These are phyloP conservation scores for Podarcis siculus DNA, from an alignment of 2,797 vertebrate genomes.

Conservation along the genomic window DNA sequence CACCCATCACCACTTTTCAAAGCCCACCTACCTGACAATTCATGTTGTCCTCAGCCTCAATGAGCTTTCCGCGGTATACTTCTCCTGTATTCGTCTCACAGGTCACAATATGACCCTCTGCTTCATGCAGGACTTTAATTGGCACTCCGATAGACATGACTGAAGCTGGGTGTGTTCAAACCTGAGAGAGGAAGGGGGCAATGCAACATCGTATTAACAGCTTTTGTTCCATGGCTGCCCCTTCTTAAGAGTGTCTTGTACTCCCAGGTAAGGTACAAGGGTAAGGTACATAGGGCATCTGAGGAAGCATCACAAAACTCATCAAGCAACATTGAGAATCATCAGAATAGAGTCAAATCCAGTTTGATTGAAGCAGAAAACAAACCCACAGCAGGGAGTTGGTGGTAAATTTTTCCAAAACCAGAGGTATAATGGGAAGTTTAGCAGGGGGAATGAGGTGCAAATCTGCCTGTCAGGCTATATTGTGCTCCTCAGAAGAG, in stretches of 20 bases:
- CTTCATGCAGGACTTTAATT: conserved; percentile 97
- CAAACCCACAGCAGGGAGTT: too few species aligned
- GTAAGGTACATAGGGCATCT: too few species aligned
- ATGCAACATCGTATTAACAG: neutral
- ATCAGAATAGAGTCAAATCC: neutral
- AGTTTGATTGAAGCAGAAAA: neutral
- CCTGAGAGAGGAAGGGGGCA: neutral
- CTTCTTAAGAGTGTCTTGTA: neutral
- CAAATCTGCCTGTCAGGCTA: neutral
- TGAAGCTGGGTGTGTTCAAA: conserved; percentile 2
- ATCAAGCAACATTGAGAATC: neutral
- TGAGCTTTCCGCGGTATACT: conserved; percentile 95
- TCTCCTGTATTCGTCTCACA: conserved; percentile 98
- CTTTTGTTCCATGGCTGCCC: neutral
- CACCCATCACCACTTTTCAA: rapidly evolving
- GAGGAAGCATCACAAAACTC: neutral
- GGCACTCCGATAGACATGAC: conserved; percentile 97
- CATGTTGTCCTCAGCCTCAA: conserved; percentile 99
- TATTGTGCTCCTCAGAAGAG: neutral
- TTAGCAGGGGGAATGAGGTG: neutral
- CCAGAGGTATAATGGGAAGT: neutral
- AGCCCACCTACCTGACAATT: conserved; percentile 90
- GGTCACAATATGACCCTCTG: conserved; percentile 97
- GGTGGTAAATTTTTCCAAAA: neutral
- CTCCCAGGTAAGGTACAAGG: too few species aligned